phyloP scores from a whole-genome alignment of 2,888 invertebrate species.

The Liopterus haemorrhoidalis region DNA sequence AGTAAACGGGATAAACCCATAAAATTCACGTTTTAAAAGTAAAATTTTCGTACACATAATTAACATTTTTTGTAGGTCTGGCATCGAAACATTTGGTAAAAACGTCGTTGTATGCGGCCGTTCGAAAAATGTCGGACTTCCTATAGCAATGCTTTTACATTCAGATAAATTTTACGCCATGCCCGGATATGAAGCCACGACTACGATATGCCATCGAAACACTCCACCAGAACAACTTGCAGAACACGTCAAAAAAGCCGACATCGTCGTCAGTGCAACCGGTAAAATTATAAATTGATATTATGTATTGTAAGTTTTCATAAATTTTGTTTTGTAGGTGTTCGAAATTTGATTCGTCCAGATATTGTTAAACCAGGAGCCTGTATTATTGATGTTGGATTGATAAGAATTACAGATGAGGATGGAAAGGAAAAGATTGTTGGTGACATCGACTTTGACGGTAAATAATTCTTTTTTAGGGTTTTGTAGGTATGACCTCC shows the following conservation, averaged over 20 bases:
- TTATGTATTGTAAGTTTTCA: background rate
- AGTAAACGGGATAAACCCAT: too few relatives aligned
- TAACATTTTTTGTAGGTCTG: constrained; percentile 47
- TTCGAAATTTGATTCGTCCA: constrained; percentile 67
- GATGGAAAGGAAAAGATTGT: constrained; percentile 67
- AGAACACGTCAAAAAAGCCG: constrained; percentile 64
- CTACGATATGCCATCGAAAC: constrained; percentile 82
- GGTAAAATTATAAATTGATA: constrained; percentile 47
- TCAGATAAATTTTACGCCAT: constrained; percentile 67
- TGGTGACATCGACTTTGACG: constrained; percentile 85
- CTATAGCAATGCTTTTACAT: constrained; percentile 78
- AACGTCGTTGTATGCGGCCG: constrained; percentile 85
- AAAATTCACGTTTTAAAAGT: too few relatives aligned
- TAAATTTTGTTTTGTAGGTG: constrained; percentile 47
- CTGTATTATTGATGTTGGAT: constrained; percentile 84
- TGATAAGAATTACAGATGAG: constrained; percentile 62
- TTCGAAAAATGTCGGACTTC: constrained; percentile 89
- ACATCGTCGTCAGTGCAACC: constrained; percentile 71
- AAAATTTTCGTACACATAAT: too few relatives aligned
- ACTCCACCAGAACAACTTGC: constrained; percentile 74
- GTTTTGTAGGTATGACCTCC: background rate
- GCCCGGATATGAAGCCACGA: constrained; percentile 77
- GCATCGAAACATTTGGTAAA: constrained; percentile 76
- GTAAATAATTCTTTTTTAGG: constrained; percentile 41
- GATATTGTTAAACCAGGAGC: constrained; percentile 88